Percentiles rank a stretch among this genome's conserved stretches.
Conservation (phyloP, 2,113 vertebrate genomes). For the Upupa epops region DNA sequence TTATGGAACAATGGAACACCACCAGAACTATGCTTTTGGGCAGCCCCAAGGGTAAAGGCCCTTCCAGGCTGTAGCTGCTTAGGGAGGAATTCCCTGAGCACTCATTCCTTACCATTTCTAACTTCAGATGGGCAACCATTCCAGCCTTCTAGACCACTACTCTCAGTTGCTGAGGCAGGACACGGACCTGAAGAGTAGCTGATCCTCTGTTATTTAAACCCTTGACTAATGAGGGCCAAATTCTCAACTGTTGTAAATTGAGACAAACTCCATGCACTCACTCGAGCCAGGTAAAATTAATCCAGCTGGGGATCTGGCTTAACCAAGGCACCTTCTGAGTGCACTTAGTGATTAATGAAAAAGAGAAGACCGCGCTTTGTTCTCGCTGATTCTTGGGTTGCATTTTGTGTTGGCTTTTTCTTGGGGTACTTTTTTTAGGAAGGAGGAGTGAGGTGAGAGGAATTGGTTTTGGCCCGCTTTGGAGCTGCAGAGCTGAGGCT, state of each 20-base stretch:
- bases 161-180: not conserved
- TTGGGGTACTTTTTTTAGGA: not conserved
- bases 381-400: not conserved
- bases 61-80: not conserved
- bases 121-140: not conserved
- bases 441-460: not conserved
- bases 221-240: not conserved
- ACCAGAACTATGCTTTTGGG: not conserved
- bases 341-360: conserved; percentile 7
- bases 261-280: conserved; percentile 15
- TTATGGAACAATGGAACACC: not conserved
- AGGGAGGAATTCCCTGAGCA: not conserved
- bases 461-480: conserved; percentile 2
- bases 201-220: not conserved
- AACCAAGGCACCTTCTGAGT: not conserved
- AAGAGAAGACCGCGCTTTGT: not conserved
- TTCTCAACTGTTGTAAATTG: conserved; percentile 8
- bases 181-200: not conserved
- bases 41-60: not conserved
- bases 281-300: conserved; percentile 13
- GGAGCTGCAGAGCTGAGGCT: conserved; percentile 8
- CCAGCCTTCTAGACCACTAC: not conserved
- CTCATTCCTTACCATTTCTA: not conserved
- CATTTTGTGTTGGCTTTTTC: not conserved
- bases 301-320: conserved; percentile 34